These are phyloP conservation scores for Drosophila diplacantha DNA, from an alignment of 2,888 invertebrate species.

Conservation along the genomic window DNA sequence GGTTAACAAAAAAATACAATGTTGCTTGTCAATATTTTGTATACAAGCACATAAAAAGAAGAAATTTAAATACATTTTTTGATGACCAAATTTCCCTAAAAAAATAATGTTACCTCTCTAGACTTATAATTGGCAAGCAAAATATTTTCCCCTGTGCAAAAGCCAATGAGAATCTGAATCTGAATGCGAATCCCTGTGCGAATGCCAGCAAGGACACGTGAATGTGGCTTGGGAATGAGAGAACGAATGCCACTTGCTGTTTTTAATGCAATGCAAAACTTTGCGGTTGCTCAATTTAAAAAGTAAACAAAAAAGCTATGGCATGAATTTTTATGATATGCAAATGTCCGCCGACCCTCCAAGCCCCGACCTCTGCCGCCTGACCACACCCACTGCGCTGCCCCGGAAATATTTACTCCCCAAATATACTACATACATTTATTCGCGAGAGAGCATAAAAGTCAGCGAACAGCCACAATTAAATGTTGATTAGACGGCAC, in stretches of 20 bases:
- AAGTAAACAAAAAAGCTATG: slow-evolving; percentile 63
- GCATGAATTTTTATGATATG: slow-evolving; percentile 72
- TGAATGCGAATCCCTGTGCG: slow-evolving; percentile 16
- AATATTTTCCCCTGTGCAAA: slow-evolving; percentile 5
- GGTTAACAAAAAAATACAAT: no score
- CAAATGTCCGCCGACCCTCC: slow-evolving; percentile 45
- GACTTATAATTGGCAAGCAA: not conserved
- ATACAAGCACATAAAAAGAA: no score
- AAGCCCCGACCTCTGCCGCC: not conserved
- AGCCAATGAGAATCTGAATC: slow-evolving; percentile 12
- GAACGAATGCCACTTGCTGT: slow-evolving; percentile 40
- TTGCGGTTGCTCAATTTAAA: slow-evolving; percentile 69
- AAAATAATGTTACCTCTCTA: not conserved
- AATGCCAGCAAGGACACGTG: slow-evolving; percentile 17
- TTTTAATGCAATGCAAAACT: slow-evolving; percentile 67
- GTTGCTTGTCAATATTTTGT: not conserved
- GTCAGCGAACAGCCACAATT: slow-evolving; percentile 43
- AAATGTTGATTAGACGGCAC: slow-evolving; percentile 40
- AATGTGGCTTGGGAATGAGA: slow-evolving; percentile 12
- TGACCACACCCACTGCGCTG: slow-evolving; percentile 15
- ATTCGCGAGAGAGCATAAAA: slow-evolving; percentile 23
- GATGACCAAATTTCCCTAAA: not conserved
- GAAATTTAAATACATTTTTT: not conserved
- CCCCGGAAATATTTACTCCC: slow-evolving; percentile 20
- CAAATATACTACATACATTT: slow-evolving; percentile 13